Base-by-base conservation (phyloP, 2,797 vertebrate genomes). In the Psittacula derbiana region DNA sequence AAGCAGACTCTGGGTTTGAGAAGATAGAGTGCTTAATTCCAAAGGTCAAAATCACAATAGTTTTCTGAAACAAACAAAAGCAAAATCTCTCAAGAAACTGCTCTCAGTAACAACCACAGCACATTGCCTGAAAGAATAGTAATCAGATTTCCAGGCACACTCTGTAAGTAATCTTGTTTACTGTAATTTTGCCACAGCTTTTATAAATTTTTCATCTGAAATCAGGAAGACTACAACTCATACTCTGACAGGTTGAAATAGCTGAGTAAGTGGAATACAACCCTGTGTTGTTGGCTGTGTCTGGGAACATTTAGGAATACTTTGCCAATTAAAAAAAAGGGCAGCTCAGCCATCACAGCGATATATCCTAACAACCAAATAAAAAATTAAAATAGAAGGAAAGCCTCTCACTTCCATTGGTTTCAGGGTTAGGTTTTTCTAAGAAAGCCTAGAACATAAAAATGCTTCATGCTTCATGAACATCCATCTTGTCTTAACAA, bases 151-250 rank as follows among this genome's bases (percentile, higher is more conserved):
- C 92, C 81, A 94, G 62, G 72, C 87, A 95, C 58, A 89, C 65
- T 84, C 79, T 83, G 71, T 95, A 97, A 94, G 90, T 93, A 33
- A 94, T 65, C 88, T 76, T 61, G 49, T 94, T 94, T 88, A 87
- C 95, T 86, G 92, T 94, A 93, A 96, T 91, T 97, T 94, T 94
- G 90, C 28, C 95, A 80, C 72, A 96, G 93, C 91, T 93, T 96
- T 90, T 92, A 91, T 88, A 91, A 93, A 91, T 95, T 90, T 95
- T 94, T 96, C 91, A 94, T 82, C 70, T 76, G 49, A 95, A 97
- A 92, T 93, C 74, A 86, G 73, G 65, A 80, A 94, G 8, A 44
- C 86, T 81, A 67, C 88, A 79, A 67, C 80, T 96, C 11, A 10
- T 88, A 94, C 84, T 92, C 80, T 89, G 75, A 95, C 80, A 93